Percentiles rank a stretch among this genome's conserved stretches.
These are phyloP conservation scores for Drosophila varians DNA, from an alignment of 1,140 invertebrate species.

Conservation along the genomic window DNA sequence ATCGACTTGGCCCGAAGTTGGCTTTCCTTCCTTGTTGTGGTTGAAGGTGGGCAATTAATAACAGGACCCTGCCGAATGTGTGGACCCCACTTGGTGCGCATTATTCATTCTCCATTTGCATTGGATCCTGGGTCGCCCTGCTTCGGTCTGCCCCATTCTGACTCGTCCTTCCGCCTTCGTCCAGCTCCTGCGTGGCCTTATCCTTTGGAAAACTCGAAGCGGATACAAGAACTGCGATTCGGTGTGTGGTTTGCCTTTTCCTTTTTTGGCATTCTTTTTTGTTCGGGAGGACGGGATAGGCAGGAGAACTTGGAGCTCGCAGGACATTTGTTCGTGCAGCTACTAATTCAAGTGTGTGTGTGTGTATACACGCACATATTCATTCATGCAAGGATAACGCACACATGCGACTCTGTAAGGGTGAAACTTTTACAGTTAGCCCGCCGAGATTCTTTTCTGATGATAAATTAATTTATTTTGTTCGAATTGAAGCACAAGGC, in stretches of 20 bases:
- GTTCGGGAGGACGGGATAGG: not conserved
- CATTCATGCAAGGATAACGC: not conserved
- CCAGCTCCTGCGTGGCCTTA: not conserved
- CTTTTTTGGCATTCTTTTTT: not conserved
- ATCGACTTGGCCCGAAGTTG: not conserved
- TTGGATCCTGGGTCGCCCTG: constrained; percentile 14
- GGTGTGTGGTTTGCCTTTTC: constrained; percentile 43
- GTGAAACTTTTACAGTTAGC: constrained; percentile 78
- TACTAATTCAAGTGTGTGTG: constrained; percentile 60
- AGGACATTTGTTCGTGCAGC: constrained; percentile 30
- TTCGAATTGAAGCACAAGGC: constrained; percentile 69
- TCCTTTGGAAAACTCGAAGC: constrained; percentile 11
- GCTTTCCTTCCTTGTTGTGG: not conserved
- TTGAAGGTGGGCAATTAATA: constrained; percentile 54
- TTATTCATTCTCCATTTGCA: constrained; percentile 57
- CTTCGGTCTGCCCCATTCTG: too few species aligned
- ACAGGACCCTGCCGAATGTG: constrained; percentile 39
- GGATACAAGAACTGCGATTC: constrained; percentile 47
- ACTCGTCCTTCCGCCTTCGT: not conserved
- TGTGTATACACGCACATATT: not conserved
- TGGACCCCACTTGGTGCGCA: constrained; percentile 49
- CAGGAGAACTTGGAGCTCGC: not conserved
- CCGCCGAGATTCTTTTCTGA: constrained; percentile 80
- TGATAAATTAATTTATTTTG: constrained; percentile 83
- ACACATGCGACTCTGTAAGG: constrained; percentile 35